Conservation (phyloP, 2,797 vertebrate genomes). For the Coracias cyanogaster region DNA sequence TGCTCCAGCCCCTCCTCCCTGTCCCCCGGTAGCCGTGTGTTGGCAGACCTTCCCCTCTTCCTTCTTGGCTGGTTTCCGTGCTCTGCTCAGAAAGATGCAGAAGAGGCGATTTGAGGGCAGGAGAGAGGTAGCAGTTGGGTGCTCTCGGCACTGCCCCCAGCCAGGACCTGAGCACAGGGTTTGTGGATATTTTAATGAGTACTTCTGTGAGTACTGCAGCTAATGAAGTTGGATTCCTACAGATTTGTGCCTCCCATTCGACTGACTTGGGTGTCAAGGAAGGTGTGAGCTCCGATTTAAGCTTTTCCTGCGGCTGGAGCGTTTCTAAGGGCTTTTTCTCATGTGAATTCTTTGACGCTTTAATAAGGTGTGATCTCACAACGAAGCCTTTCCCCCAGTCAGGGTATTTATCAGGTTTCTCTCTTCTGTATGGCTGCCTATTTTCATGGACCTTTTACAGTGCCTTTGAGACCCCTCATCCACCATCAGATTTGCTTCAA, state of each 20-base stretch:
- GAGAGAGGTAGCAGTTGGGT: not conserved
- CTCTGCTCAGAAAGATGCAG: rapidly evolving
- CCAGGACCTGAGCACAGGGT: not conserved
- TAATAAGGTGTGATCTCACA: constrained; percentile 27
- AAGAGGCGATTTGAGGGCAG: not conserved
- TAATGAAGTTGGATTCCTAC: not conserved
- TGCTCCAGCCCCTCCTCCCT: not conserved
- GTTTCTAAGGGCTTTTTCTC: constrained; percentile 11
- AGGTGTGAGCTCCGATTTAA: constrained; percentile 32
- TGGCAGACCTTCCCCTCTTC: not conserved
- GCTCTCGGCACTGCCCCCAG: not conserved
- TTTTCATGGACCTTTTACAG: constrained; percentile 11
- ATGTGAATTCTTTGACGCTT: not conserved
- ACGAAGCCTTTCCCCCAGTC: not conserved
- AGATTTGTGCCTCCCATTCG: not conserved
- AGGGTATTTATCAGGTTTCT: constrained; percentile 21
- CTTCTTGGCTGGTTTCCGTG: not conserved
- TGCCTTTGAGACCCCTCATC: not conserved
- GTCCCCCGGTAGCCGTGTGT: not conserved
- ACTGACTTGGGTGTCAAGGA: not conserved
- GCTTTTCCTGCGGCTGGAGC: constrained; percentile 16
- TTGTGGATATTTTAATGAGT: not conserved
- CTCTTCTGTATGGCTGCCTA: not conserved
- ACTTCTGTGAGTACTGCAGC: not conserved
- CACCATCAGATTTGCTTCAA: not conserved